A percentile compares a stretch with the other conserved stretches of the same genome.
Evolutionary conservation across 2,797 vertebrate genomes (phyloP).

Genomic region (Oreonectes daqikongensis): DNA sequence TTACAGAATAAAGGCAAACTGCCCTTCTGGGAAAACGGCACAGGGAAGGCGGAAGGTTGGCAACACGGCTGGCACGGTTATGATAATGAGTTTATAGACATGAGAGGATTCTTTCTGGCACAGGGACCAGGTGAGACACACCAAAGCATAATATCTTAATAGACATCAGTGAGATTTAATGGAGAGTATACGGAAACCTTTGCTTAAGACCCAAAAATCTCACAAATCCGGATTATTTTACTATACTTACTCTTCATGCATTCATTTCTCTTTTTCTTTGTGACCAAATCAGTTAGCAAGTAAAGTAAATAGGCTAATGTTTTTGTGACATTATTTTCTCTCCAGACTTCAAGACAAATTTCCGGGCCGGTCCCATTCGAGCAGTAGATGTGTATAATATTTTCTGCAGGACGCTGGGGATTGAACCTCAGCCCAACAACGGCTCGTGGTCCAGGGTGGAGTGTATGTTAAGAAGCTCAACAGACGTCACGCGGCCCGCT

Average conservation of each 20-base stretch:
- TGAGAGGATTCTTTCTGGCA: slow-evolving; percentile 91
- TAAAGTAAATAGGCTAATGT: background rate
- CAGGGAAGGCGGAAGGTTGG: slow-evolving; percentile 79
- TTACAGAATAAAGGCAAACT: slow-evolving; percentile 82
- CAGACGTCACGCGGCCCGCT: slow-evolving; percentile 4
- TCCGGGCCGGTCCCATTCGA: slow-evolving; percentile 82
- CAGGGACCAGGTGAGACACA: slow-evolving; percentile 85
- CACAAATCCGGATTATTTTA: too few species aligned
- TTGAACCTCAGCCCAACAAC: slow-evolving; percentile 89
- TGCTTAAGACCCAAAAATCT: too few species aligned
- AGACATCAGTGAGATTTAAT: too few species aligned
- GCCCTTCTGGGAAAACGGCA: slow-evolving; percentile 89
- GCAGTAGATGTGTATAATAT: slow-evolving; percentile 91
- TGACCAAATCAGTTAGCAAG: background rate
- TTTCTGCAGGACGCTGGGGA: slow-evolving; percentile 83
- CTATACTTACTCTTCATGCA: too few species aligned
- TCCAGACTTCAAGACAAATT: slow-evolving; percentile 88
- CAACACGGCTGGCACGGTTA: slow-evolving; percentile 96
- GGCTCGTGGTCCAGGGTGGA: slow-evolving; percentile 92
- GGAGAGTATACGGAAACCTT: too few species aligned
- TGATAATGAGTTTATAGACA: slow-evolving; percentile 90
- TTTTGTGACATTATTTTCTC: slow-evolving; percentile 11
- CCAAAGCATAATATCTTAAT: background rate
- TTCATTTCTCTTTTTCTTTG: too few species aligned
- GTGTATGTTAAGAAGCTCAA: slow-evolving; percentile 76